A percentile compares a stretch with the other conserved stretches of the same genome.
Conservation (phyloP, 2,797 vertebrate species). For the Podarcis lilfordi region DNA sequence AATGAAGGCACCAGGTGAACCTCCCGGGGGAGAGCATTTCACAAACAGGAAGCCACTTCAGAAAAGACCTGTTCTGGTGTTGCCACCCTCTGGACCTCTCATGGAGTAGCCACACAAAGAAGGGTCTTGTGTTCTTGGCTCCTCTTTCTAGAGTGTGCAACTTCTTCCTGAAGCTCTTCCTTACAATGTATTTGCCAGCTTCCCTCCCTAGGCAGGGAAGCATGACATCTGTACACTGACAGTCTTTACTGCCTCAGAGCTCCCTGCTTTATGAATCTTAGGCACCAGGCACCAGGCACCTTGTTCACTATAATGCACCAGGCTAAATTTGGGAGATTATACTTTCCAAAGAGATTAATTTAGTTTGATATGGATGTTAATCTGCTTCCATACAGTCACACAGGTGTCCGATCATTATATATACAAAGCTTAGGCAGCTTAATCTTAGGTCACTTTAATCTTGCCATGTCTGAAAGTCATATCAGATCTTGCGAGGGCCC, state of each 20-base stretch:
- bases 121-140: background rate
- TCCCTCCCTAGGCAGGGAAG: background rate
- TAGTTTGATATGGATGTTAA: background rate
- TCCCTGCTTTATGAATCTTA: background rate
- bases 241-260: background rate
- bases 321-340: background rate
- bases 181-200: background rate
- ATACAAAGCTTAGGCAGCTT: slow-evolving; percentile 21
- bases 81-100: too few species aligned
- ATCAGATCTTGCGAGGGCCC: slow-evolving; percentile 24
- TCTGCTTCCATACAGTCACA: background rate
- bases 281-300: background rate
- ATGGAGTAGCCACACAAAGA: too few species aligned
- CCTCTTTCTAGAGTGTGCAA: background rate
- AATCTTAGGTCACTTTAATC: slow-evolving; percentile 16
- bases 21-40: too few species aligned
- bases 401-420: slow-evolving; percentile 12
- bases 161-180: background rate
- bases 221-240: background rate
- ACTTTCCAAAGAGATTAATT: slow-evolving; percentile 2
- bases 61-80: too few species aligned
- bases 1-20: too few species aligned
- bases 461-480: slow-evolving; percentile 23
- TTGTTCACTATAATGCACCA: background rate
- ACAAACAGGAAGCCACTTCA: too few species aligned